Base-by-base conservation (phyloP, 2,888 invertebrate genomes). In the Erebia epiphron region DNA sequence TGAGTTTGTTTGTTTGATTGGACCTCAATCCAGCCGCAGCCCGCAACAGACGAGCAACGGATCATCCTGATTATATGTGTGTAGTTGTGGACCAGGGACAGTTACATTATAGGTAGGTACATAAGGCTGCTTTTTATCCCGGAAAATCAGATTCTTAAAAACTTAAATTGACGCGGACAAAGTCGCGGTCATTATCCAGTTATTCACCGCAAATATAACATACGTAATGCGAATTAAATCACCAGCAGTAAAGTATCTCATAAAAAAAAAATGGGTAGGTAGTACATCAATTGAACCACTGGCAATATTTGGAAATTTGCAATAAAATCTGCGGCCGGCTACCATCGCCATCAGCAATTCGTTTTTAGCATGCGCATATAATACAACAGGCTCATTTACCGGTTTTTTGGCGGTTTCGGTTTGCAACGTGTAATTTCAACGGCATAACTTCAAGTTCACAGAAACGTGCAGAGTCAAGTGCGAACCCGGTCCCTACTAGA, bases 401-500 rank as follows among this genome's bases (percentile, higher is more conserved):
- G 49, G 62, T 49, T 62, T 62, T 60, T 62, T 18, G 14, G 21
- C 62, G 14, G 62, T 49, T 21, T 18, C 21, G 60, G 16, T 43
- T 18, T 14, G 14, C 14, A 62, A 62, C 62, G 21, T 49, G 21
- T 62, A 49, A 62, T 62, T 62, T 49, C 8, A 49, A 62, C 62
- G 62, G 62, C 49, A 46, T 49, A 62, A 21, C 18, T 21, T 49
- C 62, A 18, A 62, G 21, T 18, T 21, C 62, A 49, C 18, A 49
- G 46, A 14, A 49, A 21, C 46, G 13, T 21, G 13, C n/a, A n/a
- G n/a, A n/a, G 46, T 13, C n/a, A 46, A 62, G 21, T 9, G 13
- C 43, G 7, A 1, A 46, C 46, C 18, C 41, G 16, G 43, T 11
- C 9, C 11, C 11, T 1, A 58, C 35, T 16, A 9, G 16, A 60